Evolutionary conservation across 2,888 invertebrate species (phyloP).

Genomic region (Myopa testacea): DNA sequence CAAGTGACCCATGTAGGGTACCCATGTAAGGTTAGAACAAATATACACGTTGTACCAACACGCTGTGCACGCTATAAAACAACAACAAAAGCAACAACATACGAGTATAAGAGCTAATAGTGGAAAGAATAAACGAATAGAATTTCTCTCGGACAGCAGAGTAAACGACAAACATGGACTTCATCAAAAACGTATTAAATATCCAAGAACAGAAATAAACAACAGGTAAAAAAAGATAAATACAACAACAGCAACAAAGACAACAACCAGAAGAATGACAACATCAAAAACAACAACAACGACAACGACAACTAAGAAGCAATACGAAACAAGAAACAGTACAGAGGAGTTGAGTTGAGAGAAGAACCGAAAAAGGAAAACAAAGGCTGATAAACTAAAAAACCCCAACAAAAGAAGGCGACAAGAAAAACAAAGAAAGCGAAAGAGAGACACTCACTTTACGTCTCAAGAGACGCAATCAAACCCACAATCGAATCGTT

Average conservation of each 20-base stretch:
- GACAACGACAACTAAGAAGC: background rate
- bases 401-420: slow-evolving; percentile 14
- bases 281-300: too few relatives aligned
- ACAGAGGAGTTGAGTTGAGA: background rate
- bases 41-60: too few relatives aligned
- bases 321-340: background rate
- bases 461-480: background rate
- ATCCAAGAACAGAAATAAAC: slow-evolving; percentile 48
- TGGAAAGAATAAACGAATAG: slow-evolving; percentile 4
- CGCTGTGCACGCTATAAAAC: background rate
- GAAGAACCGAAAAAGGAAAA: slow-evolving; percentile 2
- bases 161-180: slow-evolving; percentile 46
- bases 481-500: background rate
- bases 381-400: slow-evolving; percentile 15
- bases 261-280: too few relatives aligned
- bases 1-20: slow-evolving; percentile 4
- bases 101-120: background rate
- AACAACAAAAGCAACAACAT: slow-evolving; percentile 23
- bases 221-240: background rate
- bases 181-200: slow-evolving; percentile 52
- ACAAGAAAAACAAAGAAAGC: background rate
- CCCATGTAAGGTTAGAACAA: too few relatives aligned
- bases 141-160: slow-evolving; percentile 34
- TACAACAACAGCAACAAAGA: background rate
- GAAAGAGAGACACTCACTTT: background rate